phyloP scores from a whole-genome alignment of 64 coral and sea anemone species.

The Porites lutea region DNA sequence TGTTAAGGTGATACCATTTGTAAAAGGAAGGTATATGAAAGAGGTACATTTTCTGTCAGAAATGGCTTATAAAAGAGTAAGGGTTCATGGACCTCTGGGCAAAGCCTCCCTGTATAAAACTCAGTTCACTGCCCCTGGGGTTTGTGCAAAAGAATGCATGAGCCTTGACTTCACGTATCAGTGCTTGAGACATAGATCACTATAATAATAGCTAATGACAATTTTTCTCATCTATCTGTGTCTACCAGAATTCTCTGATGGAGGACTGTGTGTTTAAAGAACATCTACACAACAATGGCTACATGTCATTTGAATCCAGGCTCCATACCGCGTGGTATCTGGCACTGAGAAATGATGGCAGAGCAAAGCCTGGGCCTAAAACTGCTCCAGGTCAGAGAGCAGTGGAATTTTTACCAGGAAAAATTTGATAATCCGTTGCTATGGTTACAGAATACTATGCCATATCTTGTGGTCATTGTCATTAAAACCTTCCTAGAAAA shows the following conservation, averaged over 20 bases:
- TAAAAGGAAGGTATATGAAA: too few relatives aligned
- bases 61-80: too few relatives aligned
- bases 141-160: too few relatives aligned
- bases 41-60: too few relatives aligned
- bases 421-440: not conserved
- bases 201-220: too few relatives aligned
- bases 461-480: not conserved
- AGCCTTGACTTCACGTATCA: too few relatives aligned
- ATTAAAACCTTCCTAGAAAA: too few relatives aligned
- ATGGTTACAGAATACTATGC: not conserved
- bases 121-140: too few relatives aligned
- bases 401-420: slow-evolving; percentile 42
- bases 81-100: too few relatives aligned
- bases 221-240: not conserved
- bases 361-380: slow-evolving; percentile 50
- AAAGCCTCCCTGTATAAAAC: too few relatives aligned
- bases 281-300: not conserved
- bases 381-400: slow-evolving; percentile 44
- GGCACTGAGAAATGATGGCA: slow-evolving; percentile 49
- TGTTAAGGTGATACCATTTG: too few relatives aligned
- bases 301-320: slow-evolving; percentile 64
- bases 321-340: slow-evolving; percentile 48
- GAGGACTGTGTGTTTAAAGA: slow-evolving; percentile 63
- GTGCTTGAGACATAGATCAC: too few relatives aligned
- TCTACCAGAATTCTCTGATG: slow-evolving; percentile 25